phyloP scores from a whole-genome alignment of 1,140 invertebrate species.

The Thaumatotibia leucotreta region DNA sequence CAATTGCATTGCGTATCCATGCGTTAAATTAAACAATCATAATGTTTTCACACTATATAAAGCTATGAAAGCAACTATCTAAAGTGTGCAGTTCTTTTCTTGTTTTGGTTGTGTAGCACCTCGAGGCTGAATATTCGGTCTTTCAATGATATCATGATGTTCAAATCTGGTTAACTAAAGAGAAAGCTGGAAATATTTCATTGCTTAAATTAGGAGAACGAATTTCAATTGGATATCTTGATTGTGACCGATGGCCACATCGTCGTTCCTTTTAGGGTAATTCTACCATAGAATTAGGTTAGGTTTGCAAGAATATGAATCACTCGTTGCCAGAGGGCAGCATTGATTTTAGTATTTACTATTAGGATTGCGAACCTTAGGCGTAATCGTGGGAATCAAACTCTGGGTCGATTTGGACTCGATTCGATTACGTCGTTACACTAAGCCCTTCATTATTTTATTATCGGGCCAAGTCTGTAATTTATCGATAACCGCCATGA shows the following conservation, averaged over 20 bases:
- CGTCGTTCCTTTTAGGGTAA: not conserved
- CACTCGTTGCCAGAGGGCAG: not conserved
- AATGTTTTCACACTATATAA: not conserved
- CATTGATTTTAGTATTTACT: not conserved
- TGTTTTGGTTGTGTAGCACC: not conserved
- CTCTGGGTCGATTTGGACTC: not conserved
- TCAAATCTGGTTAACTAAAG: not conserved
- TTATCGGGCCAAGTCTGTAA: constrained; percentile 36
- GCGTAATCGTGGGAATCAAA: constrained; percentile 6
- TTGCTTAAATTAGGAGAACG: not conserved
- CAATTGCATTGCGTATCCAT: not conserved
- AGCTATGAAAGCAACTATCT: not conserved
- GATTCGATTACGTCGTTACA: constrained; percentile 21
- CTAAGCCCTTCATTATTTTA: constrained; percentile 38
- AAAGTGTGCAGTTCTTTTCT: not conserved
- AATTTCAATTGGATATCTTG: not conserved
- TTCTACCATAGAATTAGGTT: not conserved
- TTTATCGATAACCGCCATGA: constrained; percentile 30
- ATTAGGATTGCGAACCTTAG: not conserved
- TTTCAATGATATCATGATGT: not conserved
- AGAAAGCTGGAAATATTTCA: constrained; percentile 1
- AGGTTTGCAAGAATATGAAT: not conserved
- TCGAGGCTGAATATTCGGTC: not conserved
- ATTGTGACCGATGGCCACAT: not conserved
- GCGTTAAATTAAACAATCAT: not conserved